Evolutionary conservation across 1,140 invertebrate genomes (phyloP), one percentile per base, ranked within the genome.

Genomic region (Lysiphlebus fabarum): DNA sequence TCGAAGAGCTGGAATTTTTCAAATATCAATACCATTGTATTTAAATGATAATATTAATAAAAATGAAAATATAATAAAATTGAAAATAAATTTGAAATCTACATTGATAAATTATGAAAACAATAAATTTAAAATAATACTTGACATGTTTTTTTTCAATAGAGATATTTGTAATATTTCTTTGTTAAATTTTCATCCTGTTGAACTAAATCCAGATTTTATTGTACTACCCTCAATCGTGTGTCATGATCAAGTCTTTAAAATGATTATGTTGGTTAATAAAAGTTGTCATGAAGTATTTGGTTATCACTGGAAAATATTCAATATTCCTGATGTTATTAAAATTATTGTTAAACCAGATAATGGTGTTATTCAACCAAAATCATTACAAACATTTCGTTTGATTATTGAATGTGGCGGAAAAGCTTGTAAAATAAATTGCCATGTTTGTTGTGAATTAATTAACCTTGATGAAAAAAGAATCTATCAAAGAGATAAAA

Each of bases 191-290:
- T 11, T 47, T 12, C 53, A 67, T 10, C 62, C 68, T 14, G 45
- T 68, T 17, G 69, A 71, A 53, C 74, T 75, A n/a, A 71, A 56
- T 53, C 47, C 42, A 1, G 61, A 70, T 41, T 61, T 42, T 38
- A 49, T 72, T 14, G 17, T 66, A 10, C 33, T 73, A 43, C 53
- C 62, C 2, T 11, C 63, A 37, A 62, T 65, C 6, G 45, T 65
- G n/a, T 66, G 40, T 17, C 42, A 62, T 44, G 44, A 44, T 40
- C 65, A 65, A 59, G 17, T 61, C 8, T 54, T 61, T 8, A 72
- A 57, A 59, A 62, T 75, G 50, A 55, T 72, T 40, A 65, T 73
- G 53, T 53, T 76, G 11, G 62, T 70, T 7, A 77, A 75, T 58
- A 62, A 44, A 45, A 61, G 63, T 47, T 12, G 59, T n/a, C 41